These are phyloP conservation scores for Artibeus lituratus DNA, from an alignment of 2,797 vertebrate genomes.

Conservation along the genomic window DNA sequence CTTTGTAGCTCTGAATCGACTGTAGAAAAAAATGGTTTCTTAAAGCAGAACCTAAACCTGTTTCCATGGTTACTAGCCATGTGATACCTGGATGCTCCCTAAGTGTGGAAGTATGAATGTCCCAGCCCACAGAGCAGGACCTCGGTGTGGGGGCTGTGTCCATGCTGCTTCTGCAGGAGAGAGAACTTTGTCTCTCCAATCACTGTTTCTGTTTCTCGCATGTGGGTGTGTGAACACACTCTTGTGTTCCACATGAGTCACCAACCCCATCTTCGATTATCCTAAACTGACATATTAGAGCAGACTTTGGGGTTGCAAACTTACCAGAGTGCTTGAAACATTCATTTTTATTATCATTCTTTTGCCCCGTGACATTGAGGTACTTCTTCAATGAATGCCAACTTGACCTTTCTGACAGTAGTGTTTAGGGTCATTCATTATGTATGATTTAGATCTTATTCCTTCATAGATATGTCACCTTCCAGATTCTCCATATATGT, in stretches of 20 bases:
- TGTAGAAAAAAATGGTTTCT: neutral
- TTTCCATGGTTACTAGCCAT: neutral
- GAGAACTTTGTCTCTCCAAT: neutral
- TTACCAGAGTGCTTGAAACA: too few relatives aligned
- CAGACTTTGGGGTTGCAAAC: neutral
- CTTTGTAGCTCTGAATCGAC: neutral
- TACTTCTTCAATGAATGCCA: neutral
- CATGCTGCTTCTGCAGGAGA: neutral
- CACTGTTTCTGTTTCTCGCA: neutral
- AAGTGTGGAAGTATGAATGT: too few relatives aligned
- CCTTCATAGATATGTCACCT: neutral
- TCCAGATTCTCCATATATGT: neutral
- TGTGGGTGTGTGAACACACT: neutral
- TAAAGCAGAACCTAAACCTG: neutral
- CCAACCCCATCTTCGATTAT: neutral
- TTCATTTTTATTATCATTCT: neutral
- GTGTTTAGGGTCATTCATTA: neutral
- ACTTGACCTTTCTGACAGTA: neutral
- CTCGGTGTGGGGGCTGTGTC: fast-evolving
- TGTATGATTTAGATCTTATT: neutral
- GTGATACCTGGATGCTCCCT: neutral
- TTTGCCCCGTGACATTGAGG: neutral
- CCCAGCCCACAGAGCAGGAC: neutral
- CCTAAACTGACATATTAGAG: neutral
- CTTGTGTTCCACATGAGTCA: neutral